Evolutionary conservation across 1,140 invertebrate species (phyloP), one percentile per base, ranked within the genome.

Genomic region (Zaprionus gabonicus): DNA sequence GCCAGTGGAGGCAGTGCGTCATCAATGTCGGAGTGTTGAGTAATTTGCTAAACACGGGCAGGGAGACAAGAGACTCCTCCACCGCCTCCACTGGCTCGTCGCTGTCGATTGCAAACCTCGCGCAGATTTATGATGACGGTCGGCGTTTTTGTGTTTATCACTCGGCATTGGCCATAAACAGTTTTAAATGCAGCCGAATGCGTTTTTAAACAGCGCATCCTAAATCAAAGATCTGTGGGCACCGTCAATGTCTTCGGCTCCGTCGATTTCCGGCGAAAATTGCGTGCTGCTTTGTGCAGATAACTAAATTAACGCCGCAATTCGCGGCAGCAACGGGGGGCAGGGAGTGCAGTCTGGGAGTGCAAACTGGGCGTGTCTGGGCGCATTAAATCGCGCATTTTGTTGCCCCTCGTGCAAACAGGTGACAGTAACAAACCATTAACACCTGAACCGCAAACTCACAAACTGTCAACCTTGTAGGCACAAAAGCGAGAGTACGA

Each of bases 341-440:
- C 17, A 49, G 15, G 3, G 25, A n/a, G 25, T 3, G 5, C 28
- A 2, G 23, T 23, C 23, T 23, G 13, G 5, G 25, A 25, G 27
- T 4, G 7, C 31, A n/a, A 15, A 0, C 15, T 49, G 46, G 41
- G 63, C 57, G 36, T 71, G 60, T 58, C 64, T 12, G 38, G 38
- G 38, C 38, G 38, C 31, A 46, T 51, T 51, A 25, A 51, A 51
- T 23, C 46, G 28, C 13, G 46, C 44, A 31, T 62, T 58, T 56
- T 51, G 38, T 49, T 44, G 12, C 41, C 41, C 15, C 56, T 20
- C 6, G 38, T 57, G 23, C 7, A 51, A 78, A 66, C 76, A 76
- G 72, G 63, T 72, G 76, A 78, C 65, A 66, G 81, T 91, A 88
- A 91, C 88, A 91, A 82, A 91, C 88, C 72, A 91, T 91, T 91